Evolutionary conservation across 2,797 vertebrate genomes (phyloP).

Genomic region (Pogonophryne albipinna): DNA sequence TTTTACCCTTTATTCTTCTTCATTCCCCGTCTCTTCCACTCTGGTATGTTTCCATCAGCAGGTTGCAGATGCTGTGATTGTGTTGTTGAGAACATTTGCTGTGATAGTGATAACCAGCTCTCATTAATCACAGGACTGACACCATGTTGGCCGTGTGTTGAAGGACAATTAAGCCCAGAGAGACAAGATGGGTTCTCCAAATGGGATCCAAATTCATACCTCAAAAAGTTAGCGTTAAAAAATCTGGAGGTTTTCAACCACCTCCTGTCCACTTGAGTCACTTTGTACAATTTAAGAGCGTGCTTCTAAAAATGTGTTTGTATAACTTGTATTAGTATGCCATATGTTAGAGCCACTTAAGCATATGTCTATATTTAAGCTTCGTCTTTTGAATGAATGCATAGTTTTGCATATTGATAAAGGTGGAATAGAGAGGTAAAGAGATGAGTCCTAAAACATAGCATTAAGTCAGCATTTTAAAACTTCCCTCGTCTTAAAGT

Average conservation of each 20-base stretch:
- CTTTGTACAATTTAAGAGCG: background rate
- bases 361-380: background rate
- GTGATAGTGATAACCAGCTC: constrained; percentile 15
- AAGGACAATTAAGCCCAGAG: constrained; percentile 10
- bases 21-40: background rate
- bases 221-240: background rate
- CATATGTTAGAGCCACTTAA: background rate
- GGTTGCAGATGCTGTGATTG: background rate
- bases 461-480: too few relatives aligned
- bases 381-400: too few relatives aligned
- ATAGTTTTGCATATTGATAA: too few relatives aligned
- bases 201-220: background rate
- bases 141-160: background rate
- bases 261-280: background rate
- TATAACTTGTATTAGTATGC: background rate
- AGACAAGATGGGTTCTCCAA: background rate
- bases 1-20: background rate
- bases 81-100: constrained; percentile 1
- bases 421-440: too few relatives aligned
- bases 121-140: constrained; percentile 46
- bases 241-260: background rate
- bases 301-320: background rate
- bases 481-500: too few relatives aligned
- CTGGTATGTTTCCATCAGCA: background rate
- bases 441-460: too few relatives aligned